These are phyloP conservation scores for Halyomorpha halys DNA, from an alignment of 1,140 invertebrate genomes.

Conservation along the genomic window DNA sequence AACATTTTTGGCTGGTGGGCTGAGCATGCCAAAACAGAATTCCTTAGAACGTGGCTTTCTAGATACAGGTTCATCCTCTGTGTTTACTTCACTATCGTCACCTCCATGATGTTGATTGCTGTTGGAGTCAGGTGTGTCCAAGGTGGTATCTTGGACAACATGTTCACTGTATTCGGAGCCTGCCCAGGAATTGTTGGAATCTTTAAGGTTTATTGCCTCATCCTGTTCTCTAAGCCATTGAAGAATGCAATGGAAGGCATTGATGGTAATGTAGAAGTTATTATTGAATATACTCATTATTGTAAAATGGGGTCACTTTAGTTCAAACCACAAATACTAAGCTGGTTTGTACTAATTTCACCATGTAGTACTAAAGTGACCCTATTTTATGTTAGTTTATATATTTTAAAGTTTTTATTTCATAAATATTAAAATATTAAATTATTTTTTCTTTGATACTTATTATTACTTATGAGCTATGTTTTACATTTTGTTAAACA, in stretches of 20 bases:
- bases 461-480: no score
- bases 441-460: no score
- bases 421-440: no score
- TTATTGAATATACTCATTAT: not conserved
- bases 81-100: not conserved
- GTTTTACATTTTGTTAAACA: no score
- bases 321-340: no score
- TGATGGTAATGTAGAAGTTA: not conserved
- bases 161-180: slow-evolving; percentile 1
- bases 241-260: not conserved
- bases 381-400: no score
- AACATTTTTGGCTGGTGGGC: slow-evolving; percentile 8
- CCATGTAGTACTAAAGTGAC: no score
- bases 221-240: not conserved
- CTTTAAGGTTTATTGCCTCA: not conserved
- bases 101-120: not conserved
- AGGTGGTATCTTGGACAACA: slow-evolving; percentile 1
- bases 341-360: no score
- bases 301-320: no score
- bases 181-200: slow-evolving; percentile 5
- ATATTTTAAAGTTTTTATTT: no score
- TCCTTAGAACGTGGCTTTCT: not conserved
- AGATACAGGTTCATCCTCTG: not conserved
- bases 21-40: not conserved
- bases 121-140: not conserved